Evolutionary conservation across 2,113 vertebrate genomes (phyloP).

Genomic region (Paradoxurus hermaphroditus): DNA sequence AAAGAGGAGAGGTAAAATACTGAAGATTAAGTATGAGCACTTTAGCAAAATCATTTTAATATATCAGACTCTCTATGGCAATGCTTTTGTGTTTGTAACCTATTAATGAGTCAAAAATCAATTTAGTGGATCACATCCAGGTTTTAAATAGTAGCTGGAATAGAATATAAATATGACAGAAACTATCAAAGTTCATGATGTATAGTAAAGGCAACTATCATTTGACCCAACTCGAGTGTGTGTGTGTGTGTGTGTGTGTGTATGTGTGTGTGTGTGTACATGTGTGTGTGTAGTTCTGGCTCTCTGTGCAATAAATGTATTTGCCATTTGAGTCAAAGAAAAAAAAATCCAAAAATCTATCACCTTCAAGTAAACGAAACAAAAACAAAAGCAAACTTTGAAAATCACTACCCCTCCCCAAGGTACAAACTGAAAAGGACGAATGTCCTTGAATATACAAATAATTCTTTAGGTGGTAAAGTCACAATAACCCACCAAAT

Average conservation of each 20-base stretch:
- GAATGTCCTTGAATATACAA: background rate
- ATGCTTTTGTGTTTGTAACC: conserved; percentile 11
- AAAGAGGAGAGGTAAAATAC: background rate
- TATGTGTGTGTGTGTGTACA: background rate
- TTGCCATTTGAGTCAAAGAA: background rate
- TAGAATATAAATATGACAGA: background rate
- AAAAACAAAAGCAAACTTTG: background rate
- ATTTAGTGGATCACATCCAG: background rate
- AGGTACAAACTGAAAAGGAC: background rate
- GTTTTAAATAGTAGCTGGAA: background rate
- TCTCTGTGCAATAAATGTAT: background rate
- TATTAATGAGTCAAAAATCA: conserved; percentile 31
- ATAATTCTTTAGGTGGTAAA: background rate
- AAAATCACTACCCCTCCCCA: background rate
- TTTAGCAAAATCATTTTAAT: conserved; percentile 36
- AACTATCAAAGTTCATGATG: background rate
- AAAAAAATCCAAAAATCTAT: background rate
- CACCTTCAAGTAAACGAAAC: background rate
- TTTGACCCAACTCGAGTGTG: background rate
- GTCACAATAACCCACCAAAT: background rate
- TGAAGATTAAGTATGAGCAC: background rate
- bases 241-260: background rate
- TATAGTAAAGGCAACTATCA: background rate
- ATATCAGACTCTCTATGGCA: background rate
- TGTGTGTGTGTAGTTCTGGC: background rate